These are phyloP conservation scores for Hedya salicella DNA, from an alignment of 2,888 invertebrate species.

Conservation along the genomic window DNA sequence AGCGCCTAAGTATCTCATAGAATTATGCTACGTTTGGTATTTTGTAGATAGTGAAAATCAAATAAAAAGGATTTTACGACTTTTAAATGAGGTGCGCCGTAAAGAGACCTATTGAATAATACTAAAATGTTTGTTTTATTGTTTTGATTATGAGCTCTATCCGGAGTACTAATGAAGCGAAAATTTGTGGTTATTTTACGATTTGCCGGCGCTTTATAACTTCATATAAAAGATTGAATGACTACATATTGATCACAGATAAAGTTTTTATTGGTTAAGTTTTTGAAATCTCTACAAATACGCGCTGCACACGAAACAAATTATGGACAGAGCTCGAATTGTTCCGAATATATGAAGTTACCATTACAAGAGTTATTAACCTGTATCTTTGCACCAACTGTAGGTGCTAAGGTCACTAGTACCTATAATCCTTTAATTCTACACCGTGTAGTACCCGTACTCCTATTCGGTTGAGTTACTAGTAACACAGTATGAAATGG, in stretches of 20 bases:
- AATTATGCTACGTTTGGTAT: not conserved
- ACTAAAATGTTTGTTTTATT: conserved; percentile 15
- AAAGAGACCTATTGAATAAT: conserved; percentile 18
- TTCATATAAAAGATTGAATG: not conserved
- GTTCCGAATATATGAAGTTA: no score
- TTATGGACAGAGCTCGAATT: no score
- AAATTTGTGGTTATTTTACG: conserved; percentile 20
- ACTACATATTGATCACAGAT: not conserved
- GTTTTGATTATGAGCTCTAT: conserved; percentile 6
- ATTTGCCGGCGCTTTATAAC: conserved; percentile 10
- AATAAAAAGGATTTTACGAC: conserved; percentile 43
- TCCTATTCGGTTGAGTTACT: no score
- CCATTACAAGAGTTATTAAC: no score
- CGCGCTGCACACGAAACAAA: no score
- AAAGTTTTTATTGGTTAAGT: not conserved
- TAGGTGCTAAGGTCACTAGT: no score
- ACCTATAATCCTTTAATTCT: no score
- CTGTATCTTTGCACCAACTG: no score
- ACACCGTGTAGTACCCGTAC: no score
- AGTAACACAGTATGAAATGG: no score
- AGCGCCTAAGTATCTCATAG: not conserved
- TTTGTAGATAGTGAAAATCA: not conserved
- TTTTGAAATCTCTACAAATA: no score
- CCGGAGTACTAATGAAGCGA: conserved; percentile 12
- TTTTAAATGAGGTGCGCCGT: conserved; percentile 31